phyloP scores from a whole-genome alignment of 2,888 invertebrate species.

The Deroplatys truncata region DNA sequence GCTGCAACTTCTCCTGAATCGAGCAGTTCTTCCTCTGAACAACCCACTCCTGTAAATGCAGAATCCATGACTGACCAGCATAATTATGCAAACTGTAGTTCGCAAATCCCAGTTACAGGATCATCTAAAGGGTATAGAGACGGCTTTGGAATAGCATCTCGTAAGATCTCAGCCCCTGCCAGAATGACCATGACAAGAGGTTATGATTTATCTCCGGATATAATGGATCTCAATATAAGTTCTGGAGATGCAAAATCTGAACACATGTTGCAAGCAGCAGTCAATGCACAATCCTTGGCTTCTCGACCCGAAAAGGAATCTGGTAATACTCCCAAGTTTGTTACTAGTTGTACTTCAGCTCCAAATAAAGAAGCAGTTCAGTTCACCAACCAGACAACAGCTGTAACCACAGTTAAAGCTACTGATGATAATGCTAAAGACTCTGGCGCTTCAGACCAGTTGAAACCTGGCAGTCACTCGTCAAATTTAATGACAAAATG shows the following conservation, averaged over 20 bases:
- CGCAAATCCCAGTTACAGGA: conserved; percentile 28
- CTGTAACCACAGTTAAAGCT: neutral
- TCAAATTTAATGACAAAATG: neutral
- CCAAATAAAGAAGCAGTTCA: conserved; percentile 3
- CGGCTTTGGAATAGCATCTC: neutral
- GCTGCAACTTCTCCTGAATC: conserved; percentile 37
- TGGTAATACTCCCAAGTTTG: neutral
- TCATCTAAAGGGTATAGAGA: neutral
- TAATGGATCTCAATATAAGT: neutral
- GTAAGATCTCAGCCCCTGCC: conserved; percentile 25
- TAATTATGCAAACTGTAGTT: conserved; percentile 44
- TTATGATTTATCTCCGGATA: conserved; percentile 8
- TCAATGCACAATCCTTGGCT: neutral
- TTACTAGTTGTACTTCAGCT: neutral
- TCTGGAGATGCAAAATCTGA: neutral
- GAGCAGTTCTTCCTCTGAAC: conserved; percentile 36
- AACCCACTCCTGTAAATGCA: conserved; percentile 37
- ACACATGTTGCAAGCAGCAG: neutral
- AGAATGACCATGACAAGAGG: conserved; percentile 17
- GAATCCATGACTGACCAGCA: conserved; percentile 40
- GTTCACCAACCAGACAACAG: neutral
- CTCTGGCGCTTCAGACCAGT: neutral
- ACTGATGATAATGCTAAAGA: neutral
- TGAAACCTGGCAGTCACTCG: neutral
- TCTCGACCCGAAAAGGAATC: neutral